These are phyloP conservation scores for Lasioglossum malachurum DNA, from an alignment of 2,888 invertebrate species.

Conservation along the genomic window DNA sequence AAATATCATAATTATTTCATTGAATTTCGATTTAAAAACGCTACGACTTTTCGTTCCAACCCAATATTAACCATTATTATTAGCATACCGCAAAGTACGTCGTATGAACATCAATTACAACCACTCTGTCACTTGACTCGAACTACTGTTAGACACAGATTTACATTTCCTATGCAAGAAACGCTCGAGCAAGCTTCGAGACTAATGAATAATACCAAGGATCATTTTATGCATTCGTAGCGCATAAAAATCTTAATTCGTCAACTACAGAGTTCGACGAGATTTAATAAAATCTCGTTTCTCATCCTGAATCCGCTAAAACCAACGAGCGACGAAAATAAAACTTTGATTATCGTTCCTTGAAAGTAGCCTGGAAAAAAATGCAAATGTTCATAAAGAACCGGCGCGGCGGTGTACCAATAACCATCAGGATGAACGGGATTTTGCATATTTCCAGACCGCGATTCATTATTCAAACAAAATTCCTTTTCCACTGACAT, in stretches of 20 bases:
- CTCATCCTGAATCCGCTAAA: not conserved
- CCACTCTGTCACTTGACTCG: too few relatives aligned
- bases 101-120: too few relatives aligned
- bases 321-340: not conserved
- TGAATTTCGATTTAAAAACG: too few relatives aligned
- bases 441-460: not conserved
- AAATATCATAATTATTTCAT: too few relatives aligned
- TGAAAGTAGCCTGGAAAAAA: not conserved
- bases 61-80: too few relatives aligned
- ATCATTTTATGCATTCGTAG: not conserved
- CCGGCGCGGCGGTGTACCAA: not conserved
- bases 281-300: not conserved
- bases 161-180: not conserved
- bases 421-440: not conserved
- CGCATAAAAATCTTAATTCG: not conserved
- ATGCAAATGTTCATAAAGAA: not conserved
- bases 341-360: not conserved
- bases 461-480: conserved; percentile 4
- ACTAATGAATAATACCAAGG: not conserved
- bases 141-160: too few relatives aligned
- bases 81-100: too few relatives aligned
- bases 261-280: not conserved
- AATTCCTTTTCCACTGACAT: not conserved
- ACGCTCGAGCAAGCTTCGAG: not conserved
- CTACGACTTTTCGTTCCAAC: too few relatives aligned